These are phyloP conservation scores for Acrossocheilus fasciatus DNA, from an alignment of 2,797 vertebrate species.

Conservation along the genomic window DNA sequence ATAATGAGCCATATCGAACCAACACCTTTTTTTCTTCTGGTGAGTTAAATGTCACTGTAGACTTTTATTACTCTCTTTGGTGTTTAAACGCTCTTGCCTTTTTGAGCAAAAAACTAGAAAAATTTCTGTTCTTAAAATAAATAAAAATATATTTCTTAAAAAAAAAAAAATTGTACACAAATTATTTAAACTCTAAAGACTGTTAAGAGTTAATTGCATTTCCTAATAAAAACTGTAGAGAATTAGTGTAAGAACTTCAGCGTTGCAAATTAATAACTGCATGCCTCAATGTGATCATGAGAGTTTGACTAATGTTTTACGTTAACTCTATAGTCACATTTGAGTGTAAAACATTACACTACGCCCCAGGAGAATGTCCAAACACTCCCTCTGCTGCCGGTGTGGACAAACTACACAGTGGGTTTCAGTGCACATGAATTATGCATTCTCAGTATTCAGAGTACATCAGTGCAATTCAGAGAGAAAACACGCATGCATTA, in stretches of 20 bases:
- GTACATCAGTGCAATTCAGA: not conserved
- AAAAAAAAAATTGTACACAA: no score
- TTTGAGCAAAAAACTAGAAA: not conserved
- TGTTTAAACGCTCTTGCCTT: not conserved
- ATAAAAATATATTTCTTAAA: no score
- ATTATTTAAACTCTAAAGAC: not conserved
- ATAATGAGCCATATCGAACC: slow-evolving; percentile 12
- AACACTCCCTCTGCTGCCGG: slow-evolving; percentile 52
- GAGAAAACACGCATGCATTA: slow-evolving; percentile 51
- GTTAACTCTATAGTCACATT: slow-evolving; percentile 1
- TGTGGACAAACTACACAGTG: slow-evolving; percentile 10
- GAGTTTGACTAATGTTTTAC: not conserved
- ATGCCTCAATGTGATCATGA: not conserved
- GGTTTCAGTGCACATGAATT: not conserved
- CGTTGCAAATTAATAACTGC: not conserved
- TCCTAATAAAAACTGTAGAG: not conserved
- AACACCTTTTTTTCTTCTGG: not conserved
- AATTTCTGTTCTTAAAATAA: no score
- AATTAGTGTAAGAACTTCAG: not conserved
- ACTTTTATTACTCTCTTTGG: not conserved
- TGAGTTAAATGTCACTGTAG: not conserved
- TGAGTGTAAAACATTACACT: not conserved
- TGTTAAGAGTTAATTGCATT: not conserved
- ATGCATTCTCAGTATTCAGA: slow-evolving; percentile 12
- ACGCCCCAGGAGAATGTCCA: not conserved